Conservation (phyloP, 2,888 invertebrate genomes). For the Deilephila porcellus region DNA sequence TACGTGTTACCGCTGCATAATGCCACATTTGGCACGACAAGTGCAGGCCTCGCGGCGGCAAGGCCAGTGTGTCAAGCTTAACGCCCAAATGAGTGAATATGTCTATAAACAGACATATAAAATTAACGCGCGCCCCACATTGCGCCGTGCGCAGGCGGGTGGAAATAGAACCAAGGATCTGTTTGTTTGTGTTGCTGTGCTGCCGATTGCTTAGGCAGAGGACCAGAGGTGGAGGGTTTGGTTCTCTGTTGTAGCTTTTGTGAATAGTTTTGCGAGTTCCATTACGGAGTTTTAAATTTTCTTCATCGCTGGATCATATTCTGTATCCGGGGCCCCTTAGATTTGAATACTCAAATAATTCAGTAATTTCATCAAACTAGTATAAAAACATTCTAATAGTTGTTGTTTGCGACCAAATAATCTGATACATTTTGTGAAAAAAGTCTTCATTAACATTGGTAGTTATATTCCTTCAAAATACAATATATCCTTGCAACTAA, state of each 20-base stretch:
- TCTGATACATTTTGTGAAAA: too few species aligned
- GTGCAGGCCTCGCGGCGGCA: slow-evolving; percentile 23
- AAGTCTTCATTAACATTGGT: too few species aligned
- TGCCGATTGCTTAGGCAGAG: too few species aligned
- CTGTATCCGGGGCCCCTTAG: too few species aligned
- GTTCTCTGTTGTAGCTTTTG: too few species aligned
- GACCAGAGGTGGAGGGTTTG: not conserved
- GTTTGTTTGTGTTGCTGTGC: not conserved
- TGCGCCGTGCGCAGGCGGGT: slow-evolving; percentile 8
- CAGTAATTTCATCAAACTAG: too few species aligned
- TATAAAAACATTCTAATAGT: too few species aligned
- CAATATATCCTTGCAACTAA: not conserved
- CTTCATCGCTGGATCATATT: too few species aligned
- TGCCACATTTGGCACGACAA: slow-evolving; percentile 15
- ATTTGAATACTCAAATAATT: too few species aligned
- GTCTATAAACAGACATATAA: slow-evolving; percentile 49
- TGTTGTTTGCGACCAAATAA: too few species aligned
- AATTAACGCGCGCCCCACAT: slow-evolving; percentile 42
- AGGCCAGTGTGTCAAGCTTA: slow-evolving; percentile 61
- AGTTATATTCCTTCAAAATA: not conserved
- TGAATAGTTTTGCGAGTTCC: too few species aligned
- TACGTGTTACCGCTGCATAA: not conserved
- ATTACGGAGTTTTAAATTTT: too few species aligned
- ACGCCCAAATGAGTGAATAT: slow-evolving; percentile 47
- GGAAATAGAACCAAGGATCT: slow-evolving; percentile 40